Conservation (phyloP, 1,140 invertebrate genomes). For the Planococcus citri region DNA sequence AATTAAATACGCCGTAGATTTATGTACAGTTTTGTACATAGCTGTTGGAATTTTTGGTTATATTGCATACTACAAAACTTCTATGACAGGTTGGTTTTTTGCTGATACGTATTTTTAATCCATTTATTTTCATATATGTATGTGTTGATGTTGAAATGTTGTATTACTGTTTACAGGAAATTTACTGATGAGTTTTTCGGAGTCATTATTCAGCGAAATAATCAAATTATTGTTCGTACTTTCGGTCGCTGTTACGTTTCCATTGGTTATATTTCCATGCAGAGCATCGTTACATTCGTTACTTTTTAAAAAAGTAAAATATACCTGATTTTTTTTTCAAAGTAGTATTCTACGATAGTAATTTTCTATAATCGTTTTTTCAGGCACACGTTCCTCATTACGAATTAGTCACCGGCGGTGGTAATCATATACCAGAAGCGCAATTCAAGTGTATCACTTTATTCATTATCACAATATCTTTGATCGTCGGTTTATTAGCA, state of each 20-base stretch:
- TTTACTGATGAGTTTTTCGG: conserved; percentile 71
- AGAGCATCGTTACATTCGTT: conserved; percentile 85
- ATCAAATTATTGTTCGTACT: conserved; percentile 90
- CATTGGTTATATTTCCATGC: conserved; percentile 92
- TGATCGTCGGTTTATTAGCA: conserved; percentile 61
- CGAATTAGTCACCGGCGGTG: conserved; percentile 33
- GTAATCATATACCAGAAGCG: conserved; percentile 57
- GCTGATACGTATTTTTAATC: too few relatives aligned
- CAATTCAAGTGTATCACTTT: conserved; percentile 69
- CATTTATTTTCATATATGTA: too few relatives aligned
- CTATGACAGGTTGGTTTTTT: conserved; percentile 48
- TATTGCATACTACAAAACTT: conserved; percentile 70
- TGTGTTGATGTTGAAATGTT: too few relatives aligned
- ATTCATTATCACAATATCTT: conserved; percentile 56
- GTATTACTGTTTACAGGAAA: conserved; percentile 53
- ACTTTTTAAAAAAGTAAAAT: conserved; percentile 63
- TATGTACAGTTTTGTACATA: conserved; percentile 77
- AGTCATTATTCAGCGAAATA: conserved; percentile 64
- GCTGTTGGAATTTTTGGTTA: conserved; percentile 90
- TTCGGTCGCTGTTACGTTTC: conserved; percentile 90
- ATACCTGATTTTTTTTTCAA: neutral
- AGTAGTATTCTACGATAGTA: neutral
- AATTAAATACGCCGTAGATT: conserved; percentile 74
- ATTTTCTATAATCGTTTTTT: conserved; percentile 5
- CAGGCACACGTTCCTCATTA: conserved; percentile 34